Percentiles rank a stretch among this genome's conserved stretches.
Evolutionary conservation across 2,888 invertebrate genomes (phyloP).

Genomic region (Zelleria hepariella): DNA sequence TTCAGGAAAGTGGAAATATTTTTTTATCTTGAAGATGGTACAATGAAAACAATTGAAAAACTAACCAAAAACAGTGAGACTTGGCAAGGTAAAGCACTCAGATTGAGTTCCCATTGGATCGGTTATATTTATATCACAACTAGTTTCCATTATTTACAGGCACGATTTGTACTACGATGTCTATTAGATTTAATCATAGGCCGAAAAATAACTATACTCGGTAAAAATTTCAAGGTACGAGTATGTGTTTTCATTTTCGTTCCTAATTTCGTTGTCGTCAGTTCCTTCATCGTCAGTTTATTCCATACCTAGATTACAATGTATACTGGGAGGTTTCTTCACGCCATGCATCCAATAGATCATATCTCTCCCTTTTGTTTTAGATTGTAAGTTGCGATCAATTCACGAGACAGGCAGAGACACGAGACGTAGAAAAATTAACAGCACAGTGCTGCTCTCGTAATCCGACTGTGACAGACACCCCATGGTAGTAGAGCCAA

Average conservation of each 20-base stretch:
- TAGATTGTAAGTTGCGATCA: constrained; percentile 89
- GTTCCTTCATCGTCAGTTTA: too few species aligned
- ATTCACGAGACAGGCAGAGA: constrained; percentile 88
- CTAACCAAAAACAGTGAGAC: constrained; percentile 87
- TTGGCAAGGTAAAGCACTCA: constrained; percentile 81
- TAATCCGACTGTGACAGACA: too few species aligned
- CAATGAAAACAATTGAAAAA: constrained; percentile 89
- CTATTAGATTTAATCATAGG: constrained; percentile 89
- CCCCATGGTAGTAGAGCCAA: too few species aligned
- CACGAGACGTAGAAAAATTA: too few species aligned
- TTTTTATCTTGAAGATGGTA: constrained; percentile 94
- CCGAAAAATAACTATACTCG: constrained; percentile 83
- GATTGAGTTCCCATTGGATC: too few species aligned
- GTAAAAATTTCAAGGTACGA: constrained; percentile 76
- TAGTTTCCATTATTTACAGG: constrained; percentile 73
- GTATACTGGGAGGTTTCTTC: too few species aligned
- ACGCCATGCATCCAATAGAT: too few species aligned
- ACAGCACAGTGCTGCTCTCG: too few species aligned
- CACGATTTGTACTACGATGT: constrained; percentile 85
- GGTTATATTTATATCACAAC: not conserved
- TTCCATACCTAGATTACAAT: too few species aligned
- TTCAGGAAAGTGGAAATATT: constrained; percentile 86
- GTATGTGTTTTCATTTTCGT: not conserved
- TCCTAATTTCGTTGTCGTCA: too few species aligned
- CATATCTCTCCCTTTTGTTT: too few species aligned